Base-by-base conservation (phyloP, 2,113 vertebrate genomes). In the Phyllostomus hastatus region DNA sequence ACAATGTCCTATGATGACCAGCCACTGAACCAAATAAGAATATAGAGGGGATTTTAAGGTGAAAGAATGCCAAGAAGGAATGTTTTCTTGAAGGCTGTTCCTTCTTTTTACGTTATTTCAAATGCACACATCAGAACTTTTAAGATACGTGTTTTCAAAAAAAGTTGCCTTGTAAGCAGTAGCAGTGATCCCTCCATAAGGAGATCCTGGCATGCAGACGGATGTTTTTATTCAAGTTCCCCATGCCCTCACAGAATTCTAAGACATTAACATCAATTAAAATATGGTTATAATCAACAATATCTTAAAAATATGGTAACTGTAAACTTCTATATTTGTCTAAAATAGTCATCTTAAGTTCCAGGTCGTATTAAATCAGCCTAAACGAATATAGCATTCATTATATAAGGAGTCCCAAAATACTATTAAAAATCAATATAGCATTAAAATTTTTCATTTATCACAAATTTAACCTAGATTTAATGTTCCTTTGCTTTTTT, bases 201-300 rank as follows among this genome's bases (percentile, higher is more conserved):
- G 59, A 94, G 73, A 82, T n/a, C 43, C 54, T 57, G 6, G 79
- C 43, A 2, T 50, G 20, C 50, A 75, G 31, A 69, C 28, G 6
- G 67, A 90, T 80, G 54, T 88, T 93, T 97, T 80, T 67, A 17
- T 43, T 84, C 41, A 87, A 20, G 31, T 73, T 94, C 73, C 96
- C 52, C 50, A 26, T 84, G 33, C 75, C 79, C 31, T 91, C 91
- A 59, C 33, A 83, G 69, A 91, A 78, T 91, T 88, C 43, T 83
- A 70, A 95, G 61, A 38, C 31, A 85, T 48, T n/a, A 35, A 41
- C 19, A 46, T 79, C 14, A 95, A 64, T 73, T 90, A 54, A 88
- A 87, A 89, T 83, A 50, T 41, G 31, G 19, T 64, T 81, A 35
- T 76, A 31, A 67, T 93, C 38, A 64, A 64, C 17, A 88, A 11